These are phyloP conservation scores for Euleptes europaea DNA, from an alignment of 2,113 vertebrate species.

Conservation along the genomic window DNA sequence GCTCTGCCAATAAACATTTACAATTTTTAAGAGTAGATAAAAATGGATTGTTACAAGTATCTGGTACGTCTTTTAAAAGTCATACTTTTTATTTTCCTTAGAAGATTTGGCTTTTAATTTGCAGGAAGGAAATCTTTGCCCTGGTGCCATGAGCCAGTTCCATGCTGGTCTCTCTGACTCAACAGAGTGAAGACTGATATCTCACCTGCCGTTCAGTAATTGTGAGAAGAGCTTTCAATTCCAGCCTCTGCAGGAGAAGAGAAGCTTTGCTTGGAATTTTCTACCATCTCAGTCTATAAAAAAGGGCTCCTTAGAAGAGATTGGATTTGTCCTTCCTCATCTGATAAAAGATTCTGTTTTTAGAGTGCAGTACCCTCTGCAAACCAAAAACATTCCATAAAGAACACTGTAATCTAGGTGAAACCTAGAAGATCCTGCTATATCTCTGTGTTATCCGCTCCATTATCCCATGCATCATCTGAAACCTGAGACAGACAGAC, in stretches of 20 bases:
- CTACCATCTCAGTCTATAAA: slow-evolving; percentile 58
- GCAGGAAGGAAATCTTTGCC: slow-evolving; percentile 67
- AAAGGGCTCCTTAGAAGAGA: slow-evolving; percentile 55
- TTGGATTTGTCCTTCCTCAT: slow-evolving; percentile 60
- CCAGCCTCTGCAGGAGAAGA: slow-evolving; percentile 68
- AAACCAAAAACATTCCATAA: slow-evolving; percentile 48
- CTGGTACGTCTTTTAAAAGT: background rate
- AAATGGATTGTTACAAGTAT: background rate
- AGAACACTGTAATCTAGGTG: slow-evolving; percentile 21
- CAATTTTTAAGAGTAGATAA: background rate
- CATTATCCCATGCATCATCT: background rate
- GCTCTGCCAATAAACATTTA: no score
- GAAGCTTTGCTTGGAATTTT: slow-evolving; percentile 63
- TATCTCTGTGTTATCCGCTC: slow-evolving; percentile 19
- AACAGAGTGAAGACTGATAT: slow-evolving; percentile 54
- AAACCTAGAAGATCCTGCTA: background rate
- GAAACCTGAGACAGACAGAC: background rate
- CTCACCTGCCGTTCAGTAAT: slow-evolving; percentile 70
- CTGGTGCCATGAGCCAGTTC: slow-evolving; percentile 49
- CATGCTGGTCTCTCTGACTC: slow-evolving; percentile 47
- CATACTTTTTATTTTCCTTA: slow-evolving; percentile 41
- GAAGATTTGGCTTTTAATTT: slow-evolving; percentile 68
- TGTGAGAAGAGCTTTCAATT: slow-evolving; percentile 76
- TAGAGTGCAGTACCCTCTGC: slow-evolving; percentile 47
- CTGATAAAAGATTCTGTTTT: slow-evolving; percentile 47